Conservation (phyloP, 2,888 invertebrate genomes). For the Alloplasta piceator region DNA sequence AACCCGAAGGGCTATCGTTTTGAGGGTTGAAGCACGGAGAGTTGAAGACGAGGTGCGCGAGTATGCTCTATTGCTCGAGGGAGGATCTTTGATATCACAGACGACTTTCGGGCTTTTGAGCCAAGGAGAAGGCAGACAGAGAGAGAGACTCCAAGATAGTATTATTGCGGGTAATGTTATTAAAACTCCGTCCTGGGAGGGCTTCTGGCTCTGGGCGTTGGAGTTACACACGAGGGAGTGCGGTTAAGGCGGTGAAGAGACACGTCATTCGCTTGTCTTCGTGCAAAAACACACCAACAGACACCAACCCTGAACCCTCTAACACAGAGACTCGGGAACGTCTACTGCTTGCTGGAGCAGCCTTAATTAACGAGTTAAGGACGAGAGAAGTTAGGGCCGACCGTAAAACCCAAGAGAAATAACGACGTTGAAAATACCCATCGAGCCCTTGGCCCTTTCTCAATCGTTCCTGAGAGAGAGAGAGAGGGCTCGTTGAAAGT, state of each 20-base stretch:
- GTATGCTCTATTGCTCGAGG: slow-evolving; percentile 27
- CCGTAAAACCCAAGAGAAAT: slow-evolving; percentile 75
- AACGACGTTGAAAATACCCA: slow-evolving; percentile 64
- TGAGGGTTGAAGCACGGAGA: no score
- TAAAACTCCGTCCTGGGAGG: slow-evolving; percentile 70
- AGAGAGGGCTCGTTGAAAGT: no score
- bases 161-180: slow-evolving; percentile 78
- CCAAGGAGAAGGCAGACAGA: background rate
- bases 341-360: slow-evolving; percentile 65
- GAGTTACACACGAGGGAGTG: no score
- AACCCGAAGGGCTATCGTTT: no score
- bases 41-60: slow-evolving; percentile 14
- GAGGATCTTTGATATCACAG: slow-evolving; percentile 45
- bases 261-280: slow-evolving; percentile 49
- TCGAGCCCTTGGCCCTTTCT: slow-evolving; percentile 52
- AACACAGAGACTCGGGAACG: slow-evolving; percentile 47
- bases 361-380: slow-evolving; percentile 78
- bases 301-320: background rate
- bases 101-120: background rate
- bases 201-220: background rate
- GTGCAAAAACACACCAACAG: slow-evolving; percentile 2
- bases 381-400: slow-evolving; percentile 74
- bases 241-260: slow-evolving; percentile 4
- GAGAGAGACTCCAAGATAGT: slow-evolving; percentile 11
- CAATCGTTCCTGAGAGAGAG: no score